phyloP scores from a whole-genome alignment of 1,140 invertebrate species.

The Papilio aristodemus region DNA sequence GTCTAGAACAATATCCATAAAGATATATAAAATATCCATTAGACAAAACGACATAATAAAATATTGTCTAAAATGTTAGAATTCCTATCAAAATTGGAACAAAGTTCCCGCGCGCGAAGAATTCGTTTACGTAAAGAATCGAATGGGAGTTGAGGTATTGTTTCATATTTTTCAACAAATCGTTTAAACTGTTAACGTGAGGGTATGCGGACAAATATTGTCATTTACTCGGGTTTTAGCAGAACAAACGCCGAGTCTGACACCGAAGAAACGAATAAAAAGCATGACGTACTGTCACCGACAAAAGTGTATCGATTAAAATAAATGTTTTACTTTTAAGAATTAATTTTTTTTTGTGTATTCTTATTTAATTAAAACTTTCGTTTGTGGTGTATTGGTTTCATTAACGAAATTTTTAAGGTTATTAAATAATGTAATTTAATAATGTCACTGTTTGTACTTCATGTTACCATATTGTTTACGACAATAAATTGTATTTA shows the following conservation, averaged over 20 bases:
- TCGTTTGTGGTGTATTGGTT: constrained; percentile 11
- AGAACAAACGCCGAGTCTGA: constrained; percentile 54
- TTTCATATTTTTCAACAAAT: constrained; percentile 36
- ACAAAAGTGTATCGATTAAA: constrained; percentile 33
- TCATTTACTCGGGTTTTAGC: constrained; percentile 50
- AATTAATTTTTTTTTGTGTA: constrained; percentile 6
- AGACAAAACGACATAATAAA: no score
- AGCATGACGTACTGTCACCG: constrained; percentile 47
- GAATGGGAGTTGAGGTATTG: constrained; percentile 17
- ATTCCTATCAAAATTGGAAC: not conserved
- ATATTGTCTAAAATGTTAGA: not conserved
- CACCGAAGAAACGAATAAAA: constrained; percentile 60
- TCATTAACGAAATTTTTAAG: not conserved
- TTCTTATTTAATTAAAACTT: constrained; percentile 15
- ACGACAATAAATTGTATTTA: constrained; percentile 32
- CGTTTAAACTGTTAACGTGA: constrained; percentile 41
- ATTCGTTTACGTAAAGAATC: constrained; percentile 16
- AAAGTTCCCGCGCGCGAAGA: not conserved
- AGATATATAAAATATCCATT: no score
- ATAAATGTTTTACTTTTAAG: constrained; percentile 17
- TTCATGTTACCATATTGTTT: constrained; percentile 33
- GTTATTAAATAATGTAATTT: not conserved
- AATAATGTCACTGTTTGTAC: constrained; percentile 20
- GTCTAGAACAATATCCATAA: no score
- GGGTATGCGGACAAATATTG: constrained; percentile 47